phyloP scores from a whole-genome alignment of 1,140 invertebrate genomes.

The Apis florea region DNA sequence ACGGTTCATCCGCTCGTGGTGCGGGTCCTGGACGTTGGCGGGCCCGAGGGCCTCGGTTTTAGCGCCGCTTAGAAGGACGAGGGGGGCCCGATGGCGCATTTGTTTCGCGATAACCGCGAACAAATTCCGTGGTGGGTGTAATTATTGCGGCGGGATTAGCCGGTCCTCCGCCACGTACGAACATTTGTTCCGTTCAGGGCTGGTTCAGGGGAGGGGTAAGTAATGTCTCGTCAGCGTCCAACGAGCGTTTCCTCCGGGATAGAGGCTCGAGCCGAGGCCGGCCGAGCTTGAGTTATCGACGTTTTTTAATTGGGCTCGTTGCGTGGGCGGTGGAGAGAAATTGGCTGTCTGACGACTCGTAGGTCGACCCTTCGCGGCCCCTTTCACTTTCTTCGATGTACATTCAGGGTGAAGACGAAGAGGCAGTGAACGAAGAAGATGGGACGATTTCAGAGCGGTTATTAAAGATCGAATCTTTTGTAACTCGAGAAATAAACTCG shows the following conservation, averaged over 20 bases:
- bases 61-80: constrained; percentile 64
- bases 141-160: constrained; percentile 52
- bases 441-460: too few species aligned
- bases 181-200: neutral
- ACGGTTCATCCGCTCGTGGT: constrained; percentile 61
- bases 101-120: constrained; percentile 61
- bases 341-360: neutral
- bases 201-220: neutral
- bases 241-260: constrained; percentile 24
- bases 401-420: neutral
- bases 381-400: constrained; percentile 32
- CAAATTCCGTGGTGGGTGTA: constrained; percentile 55
- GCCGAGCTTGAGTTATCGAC: constrained; percentile 40
- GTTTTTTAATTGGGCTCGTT: constrained; percentile 48
- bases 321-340: constrained; percentile 44
- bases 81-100: constrained; percentile 42
- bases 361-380: neutral
- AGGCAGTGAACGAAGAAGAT: too few species aligned
- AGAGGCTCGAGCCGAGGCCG: neutral
- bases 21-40: neutral
- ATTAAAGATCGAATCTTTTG: too few species aligned
- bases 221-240: constrained; percentile 43
- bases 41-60: constrained; percentile 37
- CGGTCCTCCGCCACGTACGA: neutral
- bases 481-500: too few species aligned